Percentiles rank a stretch among this genome's conserved stretches.
phyloP scores from a whole-genome alignment of 2,888 invertebrate species.

The Kuschelorhynchus macadamiae region DNA sequence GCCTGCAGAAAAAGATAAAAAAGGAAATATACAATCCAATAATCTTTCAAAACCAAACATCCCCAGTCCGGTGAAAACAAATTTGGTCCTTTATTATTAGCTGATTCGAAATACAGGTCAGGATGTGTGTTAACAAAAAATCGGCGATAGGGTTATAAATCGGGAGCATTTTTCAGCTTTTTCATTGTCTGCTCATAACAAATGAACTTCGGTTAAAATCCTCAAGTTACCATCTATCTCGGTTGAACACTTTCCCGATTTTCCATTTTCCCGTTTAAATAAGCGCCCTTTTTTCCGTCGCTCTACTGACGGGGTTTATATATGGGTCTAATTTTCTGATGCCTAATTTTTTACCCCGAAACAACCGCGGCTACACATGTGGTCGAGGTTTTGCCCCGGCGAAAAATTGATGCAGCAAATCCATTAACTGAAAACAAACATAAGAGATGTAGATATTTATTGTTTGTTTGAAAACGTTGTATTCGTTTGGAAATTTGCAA shows the following conservation, averaged over 20 bases:
- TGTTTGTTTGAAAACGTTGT: background rate
- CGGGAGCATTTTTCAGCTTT: constrained; percentile 39
- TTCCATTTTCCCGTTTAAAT: constrained; percentile 45
- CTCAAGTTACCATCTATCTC: constrained; percentile 51
- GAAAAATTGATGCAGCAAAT: constrained; percentile 14
- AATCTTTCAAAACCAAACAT: constrained; percentile 31
- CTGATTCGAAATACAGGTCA: constrained; percentile 20
- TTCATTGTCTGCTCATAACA: constrained; percentile 44
- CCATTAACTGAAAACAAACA: constrained; percentile 9
- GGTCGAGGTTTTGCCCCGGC: constrained; percentile 16
- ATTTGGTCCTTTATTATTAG: constrained; percentile 23
- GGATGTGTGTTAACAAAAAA: constrained; percentile 40
- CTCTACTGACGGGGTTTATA: constrained; percentile 37
- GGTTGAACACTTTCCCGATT: constrained; percentile 47
- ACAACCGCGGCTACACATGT: constrained; percentile 34
- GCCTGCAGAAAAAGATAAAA: constrained; percentile 1
- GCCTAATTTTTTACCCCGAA: constrained; percentile 42
- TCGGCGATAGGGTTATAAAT: constrained; percentile 42
- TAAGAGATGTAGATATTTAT: background rate
- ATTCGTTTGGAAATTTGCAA: background rate
- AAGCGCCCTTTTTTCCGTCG: constrained; percentile 36
- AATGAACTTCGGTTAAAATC: constrained; percentile 49
- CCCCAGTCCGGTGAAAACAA: constrained; percentile 17
- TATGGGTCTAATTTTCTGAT: constrained; percentile 47
- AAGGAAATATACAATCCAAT: constrained; percentile 25